Evolutionary conservation across 2,888 invertebrate genomes (phyloP).

Genomic region (Microchrysa polita): DNA sequence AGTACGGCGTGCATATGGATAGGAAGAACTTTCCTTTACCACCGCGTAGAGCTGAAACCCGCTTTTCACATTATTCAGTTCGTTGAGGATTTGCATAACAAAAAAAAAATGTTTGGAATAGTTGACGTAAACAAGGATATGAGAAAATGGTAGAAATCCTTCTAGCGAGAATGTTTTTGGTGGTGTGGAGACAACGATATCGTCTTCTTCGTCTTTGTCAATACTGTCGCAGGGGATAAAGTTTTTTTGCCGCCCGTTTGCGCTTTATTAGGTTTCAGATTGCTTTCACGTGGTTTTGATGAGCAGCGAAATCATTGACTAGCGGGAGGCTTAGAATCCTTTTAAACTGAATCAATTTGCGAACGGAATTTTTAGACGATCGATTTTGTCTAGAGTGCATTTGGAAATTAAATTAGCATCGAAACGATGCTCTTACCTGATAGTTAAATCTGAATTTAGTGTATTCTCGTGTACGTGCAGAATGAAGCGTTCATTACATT

Average conservation of each 20-base stretch:
- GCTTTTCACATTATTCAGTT: slow-evolving; percentile 47
- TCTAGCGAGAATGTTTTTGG: not conserved
- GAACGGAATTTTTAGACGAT: not conserved
- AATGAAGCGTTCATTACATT: too few relatives aligned
- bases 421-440: too few relatives aligned
- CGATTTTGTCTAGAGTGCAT: too few relatives aligned
- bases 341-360: not conserved
- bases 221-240: too few relatives aligned
- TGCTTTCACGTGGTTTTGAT: slow-evolving; percentile 45
- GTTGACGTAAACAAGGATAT: slow-evolving; percentile 41
- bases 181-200: not conserved
- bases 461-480: too few relatives aligned
- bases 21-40: too few relatives aligned
- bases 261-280: slow-evolving; percentile 47
- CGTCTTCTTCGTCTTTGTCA: not conserved
- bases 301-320: slow-evolving; percentile 8
- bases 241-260: slow-evolving; percentile 40
- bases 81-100: slow-evolving; percentile 48
- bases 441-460: too few relatives aligned
- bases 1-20: not conserved
- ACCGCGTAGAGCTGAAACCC: slow-evolving; percentile 39
- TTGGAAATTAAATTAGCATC: too few relatives aligned
- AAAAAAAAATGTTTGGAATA: slow-evolving; percentile 33
- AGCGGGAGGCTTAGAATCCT: not conserved
- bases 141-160: slow-evolving; percentile 30